Conservation (phyloP, 2,797 vertebrate species). For the Typhlichthys subterraneus region DNA sequence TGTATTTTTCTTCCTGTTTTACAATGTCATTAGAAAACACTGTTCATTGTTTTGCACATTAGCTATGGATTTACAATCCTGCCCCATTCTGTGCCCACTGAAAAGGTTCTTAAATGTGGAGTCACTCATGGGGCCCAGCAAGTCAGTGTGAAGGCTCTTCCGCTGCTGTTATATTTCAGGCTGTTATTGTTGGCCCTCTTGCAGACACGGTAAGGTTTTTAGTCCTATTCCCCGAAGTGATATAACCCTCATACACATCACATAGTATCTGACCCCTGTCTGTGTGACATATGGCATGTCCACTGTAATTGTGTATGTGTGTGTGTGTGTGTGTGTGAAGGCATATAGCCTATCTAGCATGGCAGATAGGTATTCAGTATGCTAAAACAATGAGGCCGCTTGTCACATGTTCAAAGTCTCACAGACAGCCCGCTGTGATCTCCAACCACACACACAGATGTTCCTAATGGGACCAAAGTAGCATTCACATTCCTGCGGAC, state of each 20-base stretch:
- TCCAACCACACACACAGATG: slow-evolving; percentile 75
- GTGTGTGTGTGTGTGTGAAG: slow-evolving; percentile 40
- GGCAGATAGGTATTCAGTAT: slow-evolving; percentile 50
- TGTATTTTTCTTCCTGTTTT: slow-evolving; percentile 76
- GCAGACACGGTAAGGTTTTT: slow-evolving; percentile 84
- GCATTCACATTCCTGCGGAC: slow-evolving; percentile 75
- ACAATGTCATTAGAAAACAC: slow-evolving; percentile 86
- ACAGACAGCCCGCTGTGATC: slow-evolving; percentile 69
- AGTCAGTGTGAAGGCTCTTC: slow-evolving; percentile 63
- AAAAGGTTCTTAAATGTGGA: slow-evolving; percentile 83
- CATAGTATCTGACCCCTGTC: slow-evolving; percentile 79
- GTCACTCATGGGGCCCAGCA: slow-evolving; percentile 71
- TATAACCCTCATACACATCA: slow-evolving; percentile 75
- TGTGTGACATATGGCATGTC: slow-evolving; percentile 77
- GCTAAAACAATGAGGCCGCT: slow-evolving; percentile 67
- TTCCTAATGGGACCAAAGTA: slow-evolving; percentile 78
- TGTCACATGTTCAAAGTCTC: slow-evolving; percentile 70
- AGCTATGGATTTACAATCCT: slow-evolving; percentile 85
- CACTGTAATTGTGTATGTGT: slow-evolving; percentile 33
- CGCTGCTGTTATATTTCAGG: slow-evolving; percentile 88
- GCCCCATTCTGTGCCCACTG: slow-evolving; percentile 77
- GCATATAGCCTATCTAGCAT: slow-evolving; percentile 41
- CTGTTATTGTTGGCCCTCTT: slow-evolving; percentile 92
- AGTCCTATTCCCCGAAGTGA: slow-evolving; percentile 89
- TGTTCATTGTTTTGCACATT: slow-evolving; percentile 89